These are phyloP conservation scores for Ectemnius cavifrons DNA, from an alignment of 2,888 invertebrate genomes.

Conservation along the genomic window DNA sequence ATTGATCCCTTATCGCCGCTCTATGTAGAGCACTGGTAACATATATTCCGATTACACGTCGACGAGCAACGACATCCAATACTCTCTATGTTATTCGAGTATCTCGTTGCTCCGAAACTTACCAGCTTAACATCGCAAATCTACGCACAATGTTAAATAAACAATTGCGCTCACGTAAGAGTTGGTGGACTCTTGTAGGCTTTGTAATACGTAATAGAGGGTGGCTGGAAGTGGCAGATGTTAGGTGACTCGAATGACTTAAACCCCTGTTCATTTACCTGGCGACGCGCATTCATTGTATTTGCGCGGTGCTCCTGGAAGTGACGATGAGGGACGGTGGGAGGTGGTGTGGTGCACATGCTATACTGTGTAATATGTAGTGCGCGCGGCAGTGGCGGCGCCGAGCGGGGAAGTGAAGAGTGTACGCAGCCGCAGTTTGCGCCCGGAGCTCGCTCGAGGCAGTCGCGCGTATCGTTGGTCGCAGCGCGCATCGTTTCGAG, in stretches of 20 bases:
- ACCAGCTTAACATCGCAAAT: too few relatives aligned
- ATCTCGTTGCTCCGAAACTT: too few relatives aligned
- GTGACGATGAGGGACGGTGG: neutral
- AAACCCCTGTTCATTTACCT: too few relatives aligned
- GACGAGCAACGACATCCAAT: neutral
- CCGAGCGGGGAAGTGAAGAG: conserved; percentile 37
- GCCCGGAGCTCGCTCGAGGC: conserved; percentile 39
- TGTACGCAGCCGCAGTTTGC: conserved; percentile 45
- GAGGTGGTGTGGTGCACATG: neutral
- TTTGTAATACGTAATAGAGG: too few relatives aligned
- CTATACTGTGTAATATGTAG: too few relatives aligned
- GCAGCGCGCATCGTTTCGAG: conserved; percentile 2
- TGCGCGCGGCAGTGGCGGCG: too few relatives aligned
- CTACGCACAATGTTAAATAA: too few relatives aligned
- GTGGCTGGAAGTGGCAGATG: too few relatives aligned
- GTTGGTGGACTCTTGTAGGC: too few relatives aligned
- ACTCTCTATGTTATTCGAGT: neutral
- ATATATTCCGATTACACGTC: conserved; percentile 5
- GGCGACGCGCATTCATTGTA: too few relatives aligned
- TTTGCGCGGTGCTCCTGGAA: neutral
- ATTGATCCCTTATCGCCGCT: conserved; percentile 10
- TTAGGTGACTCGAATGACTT: too few relatives aligned
- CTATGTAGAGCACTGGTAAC: neutral
- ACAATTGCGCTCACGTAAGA: too few relatives aligned
- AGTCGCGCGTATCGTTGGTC: conserved; percentile 13